A percentile compares a stretch with the other conserved stretches of the same genome.
Conservation (phyloP, 2,113 vertebrate genomes). For the Rhinichthys klamathensis region DNA sequence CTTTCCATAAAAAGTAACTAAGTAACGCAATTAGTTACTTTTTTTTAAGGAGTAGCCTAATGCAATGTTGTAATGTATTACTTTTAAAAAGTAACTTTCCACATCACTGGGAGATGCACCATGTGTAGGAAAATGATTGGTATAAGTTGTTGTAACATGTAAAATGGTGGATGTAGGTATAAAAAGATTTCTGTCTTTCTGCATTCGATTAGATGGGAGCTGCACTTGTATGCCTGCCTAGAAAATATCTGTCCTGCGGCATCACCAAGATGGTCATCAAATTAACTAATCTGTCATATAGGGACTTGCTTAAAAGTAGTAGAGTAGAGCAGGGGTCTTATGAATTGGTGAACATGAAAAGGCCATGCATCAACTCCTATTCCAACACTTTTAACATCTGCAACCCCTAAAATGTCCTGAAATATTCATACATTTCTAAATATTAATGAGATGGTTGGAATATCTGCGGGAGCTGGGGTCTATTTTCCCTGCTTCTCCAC, state of each 20-base stretch:
- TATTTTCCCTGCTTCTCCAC: not conserved
- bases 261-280: not conserved
- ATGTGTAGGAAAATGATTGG: not conserved
- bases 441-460: conserved; percentile 47
- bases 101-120: not conserved
- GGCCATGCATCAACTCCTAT: not conserved
- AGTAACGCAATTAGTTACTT: too few species aligned
- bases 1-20: too few species aligned
- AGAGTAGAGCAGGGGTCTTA: not conserved
- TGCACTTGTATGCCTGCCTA: not conserved
- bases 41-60: too few species aligned
- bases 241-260: not conserved
- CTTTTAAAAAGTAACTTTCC: too few species aligned
- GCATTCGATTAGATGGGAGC: not conserved
- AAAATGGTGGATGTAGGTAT: conserved; percentile 52
- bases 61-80: too few species aligned
- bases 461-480: not conserved
- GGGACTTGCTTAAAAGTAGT: not conserved
- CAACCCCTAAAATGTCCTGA: conserved; percentile 52
- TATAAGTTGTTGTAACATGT: not conserved
- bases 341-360: conserved; percentile 40
- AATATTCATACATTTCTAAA: conserved; percentile 62
- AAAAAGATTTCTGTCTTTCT: conserved; percentile 15
- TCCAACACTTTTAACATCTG: conserved; percentile 40
- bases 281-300: not conserved